Percentiles rank a stretch among this genome's conserved stretches.
Evolutionary conservation across 2,797 vertebrate genomes (phyloP).

Genomic region (Chaetophractus vellerosus): DNA sequence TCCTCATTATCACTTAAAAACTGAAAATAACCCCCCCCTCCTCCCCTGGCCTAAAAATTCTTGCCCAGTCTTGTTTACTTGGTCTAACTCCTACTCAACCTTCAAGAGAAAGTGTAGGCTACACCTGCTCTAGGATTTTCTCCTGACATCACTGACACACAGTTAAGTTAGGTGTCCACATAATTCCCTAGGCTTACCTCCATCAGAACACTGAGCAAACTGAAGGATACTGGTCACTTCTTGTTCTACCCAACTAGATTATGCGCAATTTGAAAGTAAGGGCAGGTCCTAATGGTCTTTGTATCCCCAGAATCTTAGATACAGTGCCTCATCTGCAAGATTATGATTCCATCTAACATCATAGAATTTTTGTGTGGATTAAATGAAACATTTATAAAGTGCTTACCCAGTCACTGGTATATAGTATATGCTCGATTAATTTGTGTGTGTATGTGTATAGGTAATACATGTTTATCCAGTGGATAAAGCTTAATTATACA

Average conservation of each 20-base stretch:
- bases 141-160: not conserved
- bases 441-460: not conserved
- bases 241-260: not conserved
- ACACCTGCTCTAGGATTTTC: not conserved
- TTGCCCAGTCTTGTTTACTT: not conserved
- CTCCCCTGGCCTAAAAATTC: not conserved
- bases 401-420: not conserved
- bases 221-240: not conserved
- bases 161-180: not conserved
- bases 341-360: not conserved
- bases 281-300: not conserved
- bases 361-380: not conserved
- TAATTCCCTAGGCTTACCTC: not conserved
- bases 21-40: not conserved
- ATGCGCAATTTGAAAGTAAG: not conserved
- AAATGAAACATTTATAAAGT: constrained; percentile 54
- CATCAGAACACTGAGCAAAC: not conserved
- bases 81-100: not conserved
- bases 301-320: not conserved
- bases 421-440: not conserved
- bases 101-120: not conserved
- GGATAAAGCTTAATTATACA: not conserved
- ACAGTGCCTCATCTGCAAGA: not conserved
- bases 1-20: not conserved
- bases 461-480: constrained; percentile 11